These are phyloP conservation scores for Dromius quadrimaculatus DNA, from an alignment of 2,888 invertebrate species.

Conservation along the genomic window DNA sequence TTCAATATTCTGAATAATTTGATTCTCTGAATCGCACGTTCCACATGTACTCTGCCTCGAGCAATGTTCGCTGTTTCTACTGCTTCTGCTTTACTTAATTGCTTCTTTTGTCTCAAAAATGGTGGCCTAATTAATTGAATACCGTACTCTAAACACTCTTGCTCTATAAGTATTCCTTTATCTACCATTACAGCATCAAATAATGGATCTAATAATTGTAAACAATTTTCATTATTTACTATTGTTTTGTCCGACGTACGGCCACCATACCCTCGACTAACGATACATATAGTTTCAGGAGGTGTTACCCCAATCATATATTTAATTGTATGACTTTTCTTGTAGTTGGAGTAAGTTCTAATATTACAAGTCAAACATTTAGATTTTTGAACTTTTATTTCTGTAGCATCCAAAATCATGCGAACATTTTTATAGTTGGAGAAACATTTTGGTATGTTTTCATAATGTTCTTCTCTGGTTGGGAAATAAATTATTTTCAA, in stretches of 20 bases:
- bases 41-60: background rate
- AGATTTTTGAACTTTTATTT: background rate
- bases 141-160: background rate
- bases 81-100: constrained; percentile 2
- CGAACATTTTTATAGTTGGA: background rate
- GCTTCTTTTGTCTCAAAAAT: too few relatives aligned
- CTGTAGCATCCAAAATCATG: background rate
- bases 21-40: background rate
- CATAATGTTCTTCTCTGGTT: background rate
- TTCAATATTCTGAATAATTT: constrained; percentile 5
- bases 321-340: too few relatives aligned
- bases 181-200: background rate
- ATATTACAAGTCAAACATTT: background rate
- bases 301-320: too few relatives aligned
- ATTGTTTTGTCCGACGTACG: too few relatives aligned
- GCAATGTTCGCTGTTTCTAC: background rate
- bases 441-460: background rate
- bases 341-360: too few relatives aligned
- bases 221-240: too few relatives aligned
- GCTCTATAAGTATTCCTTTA: background rate
- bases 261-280: too few relatives aligned
- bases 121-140: background rate
- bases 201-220: background rate
- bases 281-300: too few relatives aligned
- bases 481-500: too few relatives aligned